Base-by-base conservation (phyloP, 35 echinoderm and acorn worm genomes). In the Hemicentrotus pulcherrimus region DNA sequence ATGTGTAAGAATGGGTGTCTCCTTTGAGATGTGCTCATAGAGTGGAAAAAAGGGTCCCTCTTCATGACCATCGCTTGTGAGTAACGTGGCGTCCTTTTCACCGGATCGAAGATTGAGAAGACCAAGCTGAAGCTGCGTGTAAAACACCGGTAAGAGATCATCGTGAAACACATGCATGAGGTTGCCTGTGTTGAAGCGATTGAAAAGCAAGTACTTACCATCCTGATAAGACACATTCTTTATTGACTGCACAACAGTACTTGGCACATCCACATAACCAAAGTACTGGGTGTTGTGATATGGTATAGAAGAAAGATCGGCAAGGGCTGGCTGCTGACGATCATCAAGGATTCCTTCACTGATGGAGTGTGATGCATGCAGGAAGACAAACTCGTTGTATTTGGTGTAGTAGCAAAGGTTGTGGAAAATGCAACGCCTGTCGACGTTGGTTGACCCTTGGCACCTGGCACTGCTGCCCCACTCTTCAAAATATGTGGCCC, bases 201-300 rank as follows among this genome's bases (percentile, higher is more conserved):
- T 99, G 92, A 99, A 96, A 28, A 99, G 32, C 18, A 99, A 92
- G 78, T 96, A 95, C 32, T 95, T 95, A 88, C 98, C 98, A 10
- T 91, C 47, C 33, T 46, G 86, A 55, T 94, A 78, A 35, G 85
- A 70, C 13, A 95, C 50, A 30, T 87, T 24, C n/a, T 95, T 46
- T 9, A 95, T 94, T 22, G 46, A 85, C 4, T n/a, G 13, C 9
- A 97, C 32, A 45, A 8, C 94, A 10, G 95, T 47, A 9, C 96
- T 88, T 24, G 94, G 88, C 0, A 97, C 60, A 95, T 98, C 96
- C 15, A 94, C 95, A 86, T 95, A 99, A 32, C 97, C 88, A 78
- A 99, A 99, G 90, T 99, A 99, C 94, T 99, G 98, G 4, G 97
- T 99, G 92, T 99, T 99, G 93, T 99, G 98, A 94, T 99, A 86